phyloP scores from a whole-genome alignment of 1,140 invertebrate species.

The Drosophila sechellia region DNA sequence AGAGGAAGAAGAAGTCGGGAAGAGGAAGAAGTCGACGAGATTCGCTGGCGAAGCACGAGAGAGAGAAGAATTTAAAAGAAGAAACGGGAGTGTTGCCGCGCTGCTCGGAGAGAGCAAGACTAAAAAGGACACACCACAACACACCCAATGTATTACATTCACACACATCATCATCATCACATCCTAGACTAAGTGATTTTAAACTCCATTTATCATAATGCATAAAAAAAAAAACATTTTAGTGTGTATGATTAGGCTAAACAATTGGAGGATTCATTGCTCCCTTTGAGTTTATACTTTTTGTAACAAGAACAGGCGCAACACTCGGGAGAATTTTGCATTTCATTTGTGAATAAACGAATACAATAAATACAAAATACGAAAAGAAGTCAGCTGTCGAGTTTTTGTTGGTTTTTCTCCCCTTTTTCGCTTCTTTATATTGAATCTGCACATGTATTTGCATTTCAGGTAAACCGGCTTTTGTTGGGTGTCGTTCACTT shows the following conservation, averaged over 20 bases:
- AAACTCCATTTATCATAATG: conserved; percentile 38
- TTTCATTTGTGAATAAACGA: conserved; percentile 60
- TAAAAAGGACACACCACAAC: conserved; percentile 26
- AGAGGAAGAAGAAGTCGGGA: neutral
- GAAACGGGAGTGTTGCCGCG: conserved; percentile 38
- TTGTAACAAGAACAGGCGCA: conserved; percentile 52
- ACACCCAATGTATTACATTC: conserved; percentile 35
- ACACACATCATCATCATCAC: conserved; percentile 43
- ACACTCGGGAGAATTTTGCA: conserved; percentile 48
- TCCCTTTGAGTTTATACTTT: conserved; percentile 37
- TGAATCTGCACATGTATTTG: conserved; percentile 1
- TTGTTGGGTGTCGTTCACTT: neutral
- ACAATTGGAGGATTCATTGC: conserved; percentile 25
- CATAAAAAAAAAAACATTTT: conserved; percentile 16
- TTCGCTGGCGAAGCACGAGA: conserved; percentile 37
- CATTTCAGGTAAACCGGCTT: conserved; percentile 15
- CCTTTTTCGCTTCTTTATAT: neutral
- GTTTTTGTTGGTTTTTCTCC: conserved; percentile 5
- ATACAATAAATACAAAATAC: conserved; percentile 2
- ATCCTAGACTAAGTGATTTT: conserved; percentile 61
- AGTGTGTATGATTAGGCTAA: conserved; percentile 48
- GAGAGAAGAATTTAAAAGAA: conserved; percentile 14
- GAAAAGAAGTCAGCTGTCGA: conserved; percentile 5
- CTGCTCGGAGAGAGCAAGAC: conserved; percentile 70
- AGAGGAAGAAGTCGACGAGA: neutral